Evolutionary conservation across 2,797 vertebrate genomes (phyloP).

Genomic region (Pipistrellus pipistrellus): DNA sequence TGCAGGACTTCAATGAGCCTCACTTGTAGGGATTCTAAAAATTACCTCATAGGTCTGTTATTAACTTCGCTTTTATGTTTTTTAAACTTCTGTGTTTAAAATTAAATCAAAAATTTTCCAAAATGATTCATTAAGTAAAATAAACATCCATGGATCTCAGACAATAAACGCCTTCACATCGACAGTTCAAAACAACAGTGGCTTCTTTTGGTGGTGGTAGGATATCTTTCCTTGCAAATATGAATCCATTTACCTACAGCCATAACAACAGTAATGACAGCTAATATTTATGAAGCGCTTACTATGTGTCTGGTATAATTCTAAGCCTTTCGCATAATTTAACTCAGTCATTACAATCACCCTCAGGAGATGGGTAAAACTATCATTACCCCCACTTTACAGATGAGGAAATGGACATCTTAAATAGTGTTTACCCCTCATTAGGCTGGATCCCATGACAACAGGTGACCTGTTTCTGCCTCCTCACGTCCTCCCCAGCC

Average conservation of each 20-base stretch:
- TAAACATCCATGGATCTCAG: not conserved
- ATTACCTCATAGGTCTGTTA: not conserved
- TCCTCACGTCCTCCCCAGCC: not conserved
- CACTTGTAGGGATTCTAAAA: constrained; percentile 35
- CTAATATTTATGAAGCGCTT: not conserved
- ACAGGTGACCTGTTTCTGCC: not conserved
- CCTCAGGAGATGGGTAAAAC: not conserved
- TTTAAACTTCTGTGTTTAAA: not conserved
- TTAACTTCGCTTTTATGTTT: not conserved
- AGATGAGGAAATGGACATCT: not conserved
- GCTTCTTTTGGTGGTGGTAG: not conserved
- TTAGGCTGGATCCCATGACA: not conserved
- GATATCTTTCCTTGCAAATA: not conserved
- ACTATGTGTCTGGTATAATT: not conserved
- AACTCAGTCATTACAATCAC: not conserved
- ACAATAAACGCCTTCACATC: constrained; percentile 19
- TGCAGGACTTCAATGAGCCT: not conserved
- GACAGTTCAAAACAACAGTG: not conserved
- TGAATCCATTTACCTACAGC: not conserved
- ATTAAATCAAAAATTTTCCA: not conserved
- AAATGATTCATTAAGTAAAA: constrained; percentile 49
- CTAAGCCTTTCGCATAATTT: not conserved
- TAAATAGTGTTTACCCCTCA: not conserved
- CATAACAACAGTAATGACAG: not conserved
- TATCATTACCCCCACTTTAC: not conserved